phyloP scores from a whole-genome alignment of 2,797 vertebrate species.

The Chelonia mydas region DNA sequence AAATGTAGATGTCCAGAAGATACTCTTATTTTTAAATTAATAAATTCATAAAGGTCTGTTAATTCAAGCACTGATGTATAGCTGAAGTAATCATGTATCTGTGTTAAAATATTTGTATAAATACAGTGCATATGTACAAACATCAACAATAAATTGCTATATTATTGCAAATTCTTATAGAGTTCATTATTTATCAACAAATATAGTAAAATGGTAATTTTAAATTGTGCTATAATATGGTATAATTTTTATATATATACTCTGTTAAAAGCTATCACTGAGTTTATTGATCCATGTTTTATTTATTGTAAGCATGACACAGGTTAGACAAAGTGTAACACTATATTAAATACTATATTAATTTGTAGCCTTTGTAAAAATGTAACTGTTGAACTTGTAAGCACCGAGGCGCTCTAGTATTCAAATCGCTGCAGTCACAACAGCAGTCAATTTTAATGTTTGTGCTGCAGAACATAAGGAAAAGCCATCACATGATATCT shows the following conservation, averaged over 20 bases:
- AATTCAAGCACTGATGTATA: conserved; percentile 60
- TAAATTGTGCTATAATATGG: no score
- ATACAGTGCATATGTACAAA: neutral
- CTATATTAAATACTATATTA: neutral
- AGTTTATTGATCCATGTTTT: neutral
- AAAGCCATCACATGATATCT: neutral
- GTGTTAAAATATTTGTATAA: conserved; percentile 50
- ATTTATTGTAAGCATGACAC: neutral
- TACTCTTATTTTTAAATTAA: conserved; percentile 73
- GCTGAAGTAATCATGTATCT: conserved; percentile 42
- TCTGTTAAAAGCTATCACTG: neutral
- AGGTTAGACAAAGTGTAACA: neutral
- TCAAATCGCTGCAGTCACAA: neutral
- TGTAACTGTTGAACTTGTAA: neutral
- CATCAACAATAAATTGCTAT: neutral
- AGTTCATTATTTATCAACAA: neutral
- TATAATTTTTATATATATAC: no score
- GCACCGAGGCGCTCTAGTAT: neutral
- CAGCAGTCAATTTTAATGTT: neutral
- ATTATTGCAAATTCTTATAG: neutral
- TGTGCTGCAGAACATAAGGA: neutral
- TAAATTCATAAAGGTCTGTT: conserved; percentile 68
- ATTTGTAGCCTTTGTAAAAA: neutral
- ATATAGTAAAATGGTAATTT: no score
- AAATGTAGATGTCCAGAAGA: conserved; percentile 68